Base-by-base conservation (phyloP, 2,888 invertebrate species). In the Drosophila planitibia region DNA sequence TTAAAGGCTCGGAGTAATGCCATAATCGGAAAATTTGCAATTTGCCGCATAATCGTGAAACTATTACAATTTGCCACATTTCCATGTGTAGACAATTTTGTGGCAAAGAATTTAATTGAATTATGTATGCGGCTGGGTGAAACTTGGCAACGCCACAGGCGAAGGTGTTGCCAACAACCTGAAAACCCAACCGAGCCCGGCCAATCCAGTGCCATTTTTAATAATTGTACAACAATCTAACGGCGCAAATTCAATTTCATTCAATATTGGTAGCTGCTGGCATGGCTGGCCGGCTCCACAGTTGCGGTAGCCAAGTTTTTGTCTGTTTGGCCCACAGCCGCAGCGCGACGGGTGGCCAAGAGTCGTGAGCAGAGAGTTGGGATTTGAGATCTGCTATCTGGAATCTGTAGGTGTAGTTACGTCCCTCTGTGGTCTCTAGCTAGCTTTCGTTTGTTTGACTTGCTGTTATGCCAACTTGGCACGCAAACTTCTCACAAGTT, bases 401-500 rank as follows among this genome's bases (percentile, higher is more conserved):
- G 64, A 37, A 65, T 64, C 74, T 54, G 70, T 44, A 72, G 66
- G 62, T 75, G 54, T 51, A 65, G 51, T 25, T 65, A 58, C 52
- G 73, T 67, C 65, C 78, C 62, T 76, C 58, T 78, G 80, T 78
- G 80, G 80, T 77, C 69, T 62, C 51, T 16, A 62, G 67, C 67
- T 70, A 68, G 82, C 73, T 80, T 78, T 74, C 73, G 74, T 76
- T 87, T 87, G 86, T 86, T 87, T 87, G 82, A 86, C 83, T 87
- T 83, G 81, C 82, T 83, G 81, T 82, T 78, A 76, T 78, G 81
- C 83, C 79, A 83, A 82, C 77, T 83, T 87, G 86, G 88, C 86
- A 85, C 83, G 85, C 88, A 85, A 88, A 88, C 79, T 86, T 85
- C 82, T 82, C 62, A 65, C 85, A 83, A 83, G 81, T 86, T 86